Evolutionary conservation across 2,888 invertebrate genomes (phyloP).

Genomic region (Scaptomyza tumidula): DNA sequence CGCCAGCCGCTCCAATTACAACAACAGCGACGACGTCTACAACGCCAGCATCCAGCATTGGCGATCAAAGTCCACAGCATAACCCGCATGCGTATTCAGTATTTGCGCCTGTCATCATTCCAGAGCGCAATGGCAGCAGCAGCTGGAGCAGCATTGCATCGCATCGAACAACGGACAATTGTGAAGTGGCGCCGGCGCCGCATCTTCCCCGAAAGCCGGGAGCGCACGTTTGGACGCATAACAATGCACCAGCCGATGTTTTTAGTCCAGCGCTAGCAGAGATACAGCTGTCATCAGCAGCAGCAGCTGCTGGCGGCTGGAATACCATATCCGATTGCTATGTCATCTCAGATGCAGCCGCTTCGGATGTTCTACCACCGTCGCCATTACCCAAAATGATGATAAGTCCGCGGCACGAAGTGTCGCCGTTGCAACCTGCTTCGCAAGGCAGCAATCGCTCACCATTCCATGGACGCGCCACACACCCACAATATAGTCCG

Average conservation of each 20-base stretch:
- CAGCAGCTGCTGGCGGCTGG: conserved; percentile 31
- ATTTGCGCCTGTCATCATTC: conserved; percentile 83
- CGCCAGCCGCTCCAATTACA: conserved; percentile 50
- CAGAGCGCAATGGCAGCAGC: conserved; percentile 79
- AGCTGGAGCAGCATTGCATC: conserved; percentile 61
- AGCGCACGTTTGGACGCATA: conserved; percentile 69
- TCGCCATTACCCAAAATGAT: conserved; percentile 78
- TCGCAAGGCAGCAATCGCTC: conserved; percentile 74
- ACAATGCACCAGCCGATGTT: conserved; percentile 45
- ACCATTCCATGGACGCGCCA: conserved; percentile 79
- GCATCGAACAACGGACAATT: conserved; percentile 60
- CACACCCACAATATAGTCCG: conserved; percentile 71
- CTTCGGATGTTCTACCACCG: conserved; percentile 63
- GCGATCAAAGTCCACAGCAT: conserved; percentile 71
- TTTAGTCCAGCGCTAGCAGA: conserved; percentile 62
- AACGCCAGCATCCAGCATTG: conserved; percentile 40
- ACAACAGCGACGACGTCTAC: conserved; percentile 49
- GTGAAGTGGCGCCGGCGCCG: conserved; percentile 63
- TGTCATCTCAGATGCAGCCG: conserved; percentile 35
- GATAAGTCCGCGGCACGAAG: conserved; percentile 82
- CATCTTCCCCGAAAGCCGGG: conserved; percentile 74
- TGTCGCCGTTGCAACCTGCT: conserved; percentile 69
- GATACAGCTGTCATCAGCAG: conserved; percentile 33
- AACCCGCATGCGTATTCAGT: conserved; percentile 81
- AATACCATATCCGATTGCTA: conserved; percentile 37